Base-by-base conservation (phyloP, 2,888 invertebrate species). In the Tridacna gigas region DNA sequence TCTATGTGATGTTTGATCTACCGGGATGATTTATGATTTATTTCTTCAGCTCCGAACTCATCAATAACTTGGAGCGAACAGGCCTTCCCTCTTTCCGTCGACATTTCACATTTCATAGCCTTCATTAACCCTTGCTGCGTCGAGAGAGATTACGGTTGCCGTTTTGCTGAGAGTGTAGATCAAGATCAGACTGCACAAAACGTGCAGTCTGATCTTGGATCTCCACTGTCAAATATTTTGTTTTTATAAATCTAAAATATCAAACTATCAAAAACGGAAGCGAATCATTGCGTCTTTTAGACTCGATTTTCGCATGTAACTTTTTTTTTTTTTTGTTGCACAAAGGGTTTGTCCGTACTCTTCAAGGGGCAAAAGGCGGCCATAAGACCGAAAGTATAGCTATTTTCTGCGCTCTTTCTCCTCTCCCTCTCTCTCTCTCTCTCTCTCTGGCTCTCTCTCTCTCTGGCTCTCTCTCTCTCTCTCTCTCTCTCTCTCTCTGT, bases 1-100 rank as follows among this genome's bases (percentile, higher is more conserved):
- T 37, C 37, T 45, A 7, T 28, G 47, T n/a, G 47, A 20, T 51
- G 71, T 71, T 71, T 71, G 71, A 51, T 71, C 71, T 25, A 37
- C 51, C 22, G 51, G 7, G 20, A 71, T 71, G 71, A 71, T 71
- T 71, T 71, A 71, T 51, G 48, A 51, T 56, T 15, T 56, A 56
- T 56, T 15, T 56, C 56, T 56, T 20, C 20, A 56, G 56, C 56
- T 9, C 56, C 15, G 56, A 56, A 56, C 56, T 56, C 56, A 56
- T 56, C 56, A 56, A 56, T 56, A 56, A 56, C 56, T 20, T 20
- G 9, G 20, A 56, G 56, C 18, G 56, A 20, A 56, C 15, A 15
- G 20, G 56, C 18, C 11, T 56, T 9, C 56, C 3, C 15, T 56
- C 56, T 20, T 56, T 15, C 15, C 56, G 56, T 56, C 56, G 56